phyloP scores from a whole-genome alignment of 2,888 invertebrate genomes.

The Fragum fragum region DNA sequence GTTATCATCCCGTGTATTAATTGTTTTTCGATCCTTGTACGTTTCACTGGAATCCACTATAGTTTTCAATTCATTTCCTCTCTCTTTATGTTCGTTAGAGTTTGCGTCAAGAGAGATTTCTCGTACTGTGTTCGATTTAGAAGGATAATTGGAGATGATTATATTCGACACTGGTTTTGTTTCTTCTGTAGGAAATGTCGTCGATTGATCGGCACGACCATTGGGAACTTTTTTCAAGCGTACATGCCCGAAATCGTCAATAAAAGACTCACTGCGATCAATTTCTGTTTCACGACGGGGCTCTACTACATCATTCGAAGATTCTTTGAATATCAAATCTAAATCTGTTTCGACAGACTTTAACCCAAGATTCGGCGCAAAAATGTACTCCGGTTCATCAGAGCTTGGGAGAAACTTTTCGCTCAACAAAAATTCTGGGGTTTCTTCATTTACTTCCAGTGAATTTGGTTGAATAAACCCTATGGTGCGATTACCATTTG shows the following conservation, averaged over 20 bases:
- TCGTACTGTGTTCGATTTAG: no score
- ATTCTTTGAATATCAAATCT: not conserved
- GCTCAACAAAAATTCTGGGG: not conserved
- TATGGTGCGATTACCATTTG: not conserved
- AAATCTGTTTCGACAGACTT: not conserved
- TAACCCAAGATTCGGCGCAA: not conserved
- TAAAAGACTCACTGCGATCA: slow-evolving; percentile 49
- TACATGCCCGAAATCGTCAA: not conserved
- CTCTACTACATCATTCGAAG: not conserved
- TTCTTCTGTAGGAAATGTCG: no score
- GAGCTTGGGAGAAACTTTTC: not conserved
- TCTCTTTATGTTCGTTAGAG: no score
- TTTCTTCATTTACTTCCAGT: not conserved
- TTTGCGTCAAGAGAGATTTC: no score
- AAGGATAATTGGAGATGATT: no score
- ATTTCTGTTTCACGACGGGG: slow-evolving; percentile 58
- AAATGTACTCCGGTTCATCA: not conserved
- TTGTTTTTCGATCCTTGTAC: not conserved
- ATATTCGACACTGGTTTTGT: no score
- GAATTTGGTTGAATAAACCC: not conserved
- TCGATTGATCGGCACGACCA: no score
- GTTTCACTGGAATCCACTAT: no score
- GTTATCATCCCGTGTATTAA: not conserved
- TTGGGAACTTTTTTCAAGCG: no score
- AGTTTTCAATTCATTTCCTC: no score